Evolutionary conservation across 1,140 invertebrate species (phyloP).

Genomic region (Ctenoplectra terminalis): DNA sequence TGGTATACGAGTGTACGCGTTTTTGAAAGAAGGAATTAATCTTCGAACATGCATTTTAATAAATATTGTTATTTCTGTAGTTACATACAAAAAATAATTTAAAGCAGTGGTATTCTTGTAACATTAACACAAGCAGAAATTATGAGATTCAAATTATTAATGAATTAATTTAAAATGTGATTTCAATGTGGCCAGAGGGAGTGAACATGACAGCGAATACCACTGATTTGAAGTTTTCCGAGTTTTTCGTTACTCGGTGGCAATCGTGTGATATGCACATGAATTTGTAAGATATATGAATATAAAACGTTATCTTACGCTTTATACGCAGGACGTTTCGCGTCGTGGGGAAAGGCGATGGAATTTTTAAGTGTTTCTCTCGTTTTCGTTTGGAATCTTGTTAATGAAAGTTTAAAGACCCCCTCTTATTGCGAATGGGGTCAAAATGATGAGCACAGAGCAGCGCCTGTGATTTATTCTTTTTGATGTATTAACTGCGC

Average conservation of each 20-base stretch:
- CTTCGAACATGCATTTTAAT: constrained; percentile 29
- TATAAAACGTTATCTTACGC: constrained; percentile 26
- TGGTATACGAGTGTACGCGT: constrained; percentile 11
- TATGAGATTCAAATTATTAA: background rate
- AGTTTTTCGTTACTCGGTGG: constrained; percentile 14
- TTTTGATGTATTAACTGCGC: background rate
- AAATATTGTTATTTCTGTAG: constrained; percentile 19
- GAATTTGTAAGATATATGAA: constrained; percentile 32
- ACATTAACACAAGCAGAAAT: background rate
- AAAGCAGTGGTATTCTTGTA: constrained; percentile 3
- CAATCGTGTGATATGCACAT: constrained; percentile 3
- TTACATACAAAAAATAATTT: background rate
- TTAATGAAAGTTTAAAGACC: background rate
- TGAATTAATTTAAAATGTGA: background rate
- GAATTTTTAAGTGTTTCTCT: constrained; percentile 31
- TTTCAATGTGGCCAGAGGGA: background rate
- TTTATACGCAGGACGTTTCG: constrained; percentile 53
- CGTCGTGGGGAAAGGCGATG: constrained; percentile 8
- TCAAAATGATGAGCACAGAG: constrained; percentile 24
- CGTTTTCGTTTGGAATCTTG: constrained; percentile 28
- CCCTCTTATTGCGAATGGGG: background rate
- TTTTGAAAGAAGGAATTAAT: background rate
- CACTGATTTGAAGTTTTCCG: constrained; percentile 25
- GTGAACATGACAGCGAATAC: background rate
- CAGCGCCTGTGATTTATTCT: constrained; percentile 45